These are phyloP conservation scores for Euura lappo DNA, from an alignment of 1,140 invertebrate species.

Conservation along the genomic window DNA sequence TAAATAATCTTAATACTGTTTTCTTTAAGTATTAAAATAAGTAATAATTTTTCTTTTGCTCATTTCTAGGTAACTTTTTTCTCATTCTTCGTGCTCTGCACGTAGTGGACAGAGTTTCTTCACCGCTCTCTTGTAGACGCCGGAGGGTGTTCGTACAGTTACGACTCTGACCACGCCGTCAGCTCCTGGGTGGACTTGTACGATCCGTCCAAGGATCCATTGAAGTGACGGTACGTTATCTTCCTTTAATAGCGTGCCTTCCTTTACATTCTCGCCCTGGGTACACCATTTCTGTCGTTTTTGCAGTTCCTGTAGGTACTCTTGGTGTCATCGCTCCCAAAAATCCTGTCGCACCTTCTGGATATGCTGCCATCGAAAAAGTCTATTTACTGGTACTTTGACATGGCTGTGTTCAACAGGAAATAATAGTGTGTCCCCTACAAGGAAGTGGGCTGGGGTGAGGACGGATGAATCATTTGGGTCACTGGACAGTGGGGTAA, in stretches of 20 bases:
- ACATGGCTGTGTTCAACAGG: no score
- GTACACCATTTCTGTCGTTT: conserved; percentile 29
- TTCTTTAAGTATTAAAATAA: no score
- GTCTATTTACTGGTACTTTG: conserved; percentile 18
- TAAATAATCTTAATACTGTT: no score
- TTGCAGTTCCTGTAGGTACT: conserved; percentile 37
- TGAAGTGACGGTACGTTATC: conserved; percentile 14
- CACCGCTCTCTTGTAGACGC: no score
- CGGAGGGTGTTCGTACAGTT: conserved; percentile 9
- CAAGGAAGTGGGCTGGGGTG: no score
- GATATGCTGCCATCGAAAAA: conserved; percentile 24
- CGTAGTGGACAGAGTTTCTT: no score
- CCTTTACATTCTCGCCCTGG: conserved; percentile 1
- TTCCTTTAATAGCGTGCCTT: conserved; percentile 14
- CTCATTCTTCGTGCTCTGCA: no score
- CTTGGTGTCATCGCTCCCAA: conserved; percentile 30
- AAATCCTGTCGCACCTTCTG: conserved; percentile 30
- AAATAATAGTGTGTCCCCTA: no score
- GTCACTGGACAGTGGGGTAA: no score
- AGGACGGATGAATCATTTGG: no score
- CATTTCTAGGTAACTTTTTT: no score
- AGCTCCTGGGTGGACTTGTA: conserved; percentile 20
- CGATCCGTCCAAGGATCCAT: conserved; percentile 18
- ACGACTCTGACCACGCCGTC: conserved; percentile 16
- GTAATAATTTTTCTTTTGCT: no score